Evolutionary conservation across 1,140 invertebrate genomes (phyloP).

Genomic region (Drosophila willistoni): DNA sequence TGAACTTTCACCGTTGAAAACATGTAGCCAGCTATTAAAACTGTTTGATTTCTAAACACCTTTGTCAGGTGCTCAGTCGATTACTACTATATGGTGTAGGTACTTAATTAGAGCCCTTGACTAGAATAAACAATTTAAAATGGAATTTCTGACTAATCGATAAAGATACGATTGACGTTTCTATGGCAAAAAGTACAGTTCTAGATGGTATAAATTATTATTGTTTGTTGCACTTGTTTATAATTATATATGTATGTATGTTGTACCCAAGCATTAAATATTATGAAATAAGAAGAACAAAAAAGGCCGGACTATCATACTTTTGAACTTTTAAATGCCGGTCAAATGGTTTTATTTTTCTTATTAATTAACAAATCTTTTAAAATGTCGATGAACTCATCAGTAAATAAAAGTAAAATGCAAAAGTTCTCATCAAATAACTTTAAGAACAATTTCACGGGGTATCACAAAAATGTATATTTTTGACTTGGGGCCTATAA

Average conservation of each 20-base stretch:
- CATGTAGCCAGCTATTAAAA: neutral
- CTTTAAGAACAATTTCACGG: too few relatives aligned
- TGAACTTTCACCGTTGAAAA: conserved; percentile 1
- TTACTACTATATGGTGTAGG: neutral
- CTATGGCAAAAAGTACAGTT: neutral
- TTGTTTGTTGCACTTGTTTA: neutral
- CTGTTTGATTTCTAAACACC: neutral
- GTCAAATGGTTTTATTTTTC: neutral
- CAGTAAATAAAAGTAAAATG: neutral
- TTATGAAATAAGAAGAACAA: too few relatives aligned
- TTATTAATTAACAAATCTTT: neutral
- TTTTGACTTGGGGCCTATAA: neutral
- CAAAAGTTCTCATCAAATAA: neutral
- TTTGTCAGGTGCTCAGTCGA: neutral
- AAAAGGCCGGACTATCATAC: too few relatives aligned
- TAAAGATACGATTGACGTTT: neutral
- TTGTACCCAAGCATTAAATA: too few relatives aligned
- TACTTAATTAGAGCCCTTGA: conserved; percentile 7
- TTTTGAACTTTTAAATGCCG: neutral
- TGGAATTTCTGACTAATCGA: conserved; percentile 7
- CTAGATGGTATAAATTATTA: neutral
- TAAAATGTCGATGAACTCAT: neutral
- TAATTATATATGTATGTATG: too few relatives aligned
- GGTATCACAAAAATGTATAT: too few relatives aligned
- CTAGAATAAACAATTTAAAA: conserved; percentile 6